Evolutionary conservation across 2,888 invertebrate species (phyloP).

Genomic region (Silvanus unidentatus): DNA sequence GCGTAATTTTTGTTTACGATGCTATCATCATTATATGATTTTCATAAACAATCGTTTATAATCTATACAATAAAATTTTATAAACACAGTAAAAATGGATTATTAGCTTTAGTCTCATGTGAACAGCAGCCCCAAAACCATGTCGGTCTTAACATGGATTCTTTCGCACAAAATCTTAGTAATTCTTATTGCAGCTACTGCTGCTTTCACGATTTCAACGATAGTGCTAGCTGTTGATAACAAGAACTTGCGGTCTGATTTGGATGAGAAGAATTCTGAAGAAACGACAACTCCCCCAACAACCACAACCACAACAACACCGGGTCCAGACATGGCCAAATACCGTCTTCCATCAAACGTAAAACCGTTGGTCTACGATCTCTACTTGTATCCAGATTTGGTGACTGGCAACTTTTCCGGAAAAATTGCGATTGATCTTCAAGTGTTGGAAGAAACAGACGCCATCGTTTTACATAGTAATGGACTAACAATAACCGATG

Average conservation of each 20-base stretch:
- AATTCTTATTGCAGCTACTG: slow-evolving; percentile 38
- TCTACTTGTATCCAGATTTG: slow-evolving; percentile 62
- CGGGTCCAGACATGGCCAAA: slow-evolving; percentile 30
- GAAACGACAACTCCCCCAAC: slow-evolving; percentile 5
- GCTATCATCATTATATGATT: no score
- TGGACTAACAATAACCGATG: slow-evolving; percentile 49
- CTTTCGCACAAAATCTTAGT: slow-evolving; percentile 41
- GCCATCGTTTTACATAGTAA: slow-evolving; percentile 58
- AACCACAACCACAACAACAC: slow-evolving; percentile 7
- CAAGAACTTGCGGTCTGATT: slow-evolving; percentile 26
- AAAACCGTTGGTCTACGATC: slow-evolving; percentile 60
- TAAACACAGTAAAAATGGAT: no score
- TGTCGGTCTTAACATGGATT: slow-evolving; percentile 25
- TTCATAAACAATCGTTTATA: no score
- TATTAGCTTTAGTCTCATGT: no score
- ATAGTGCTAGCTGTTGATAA: slow-evolving; percentile 50
- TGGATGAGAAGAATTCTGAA: slow-evolving; percentile 19
- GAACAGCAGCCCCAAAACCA: slow-evolving; percentile 5
- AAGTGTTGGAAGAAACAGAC: slow-evolving; percentile 45
- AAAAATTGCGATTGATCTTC: slow-evolving; percentile 48
- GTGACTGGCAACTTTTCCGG: slow-evolving; percentile 53
- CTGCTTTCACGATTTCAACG: slow-evolving; percentile 51
- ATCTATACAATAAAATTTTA: no score
- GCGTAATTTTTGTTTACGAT: no score
- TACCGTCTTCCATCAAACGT: slow-evolving; percentile 55